Percentiles rank a stretch among this genome's conserved stretches.
Conservation (phyloP, 64 coral and sea anemone species). For the Stichodactyla mertensii region DNA sequence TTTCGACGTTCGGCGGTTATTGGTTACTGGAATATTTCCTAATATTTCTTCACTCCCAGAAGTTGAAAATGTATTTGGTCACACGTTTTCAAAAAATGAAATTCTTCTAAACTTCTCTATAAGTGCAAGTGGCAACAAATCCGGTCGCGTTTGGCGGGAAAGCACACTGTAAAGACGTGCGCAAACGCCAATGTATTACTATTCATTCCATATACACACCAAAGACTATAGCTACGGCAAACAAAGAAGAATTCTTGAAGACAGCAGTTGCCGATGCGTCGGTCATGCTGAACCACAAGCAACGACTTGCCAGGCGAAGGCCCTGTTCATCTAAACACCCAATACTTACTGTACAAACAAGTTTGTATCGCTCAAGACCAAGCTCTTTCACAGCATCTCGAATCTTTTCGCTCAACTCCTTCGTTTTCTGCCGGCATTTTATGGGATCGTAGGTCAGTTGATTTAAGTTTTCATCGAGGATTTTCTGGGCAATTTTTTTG, state of each 20-base stretch:
- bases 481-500: conserved; percentile 27
- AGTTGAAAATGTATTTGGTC: no score
- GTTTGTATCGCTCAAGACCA: conserved; percentile 50
- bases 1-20: no score
- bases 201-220: conserved; percentile 37
- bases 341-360: conserved; percentile 43
- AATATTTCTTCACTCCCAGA: no score
- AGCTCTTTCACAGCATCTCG: conserved; percentile 37
- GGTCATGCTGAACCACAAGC: conserved; percentile 35
- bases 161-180: no score
- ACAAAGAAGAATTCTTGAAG: conserved; percentile 38
- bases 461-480: conserved; percentile 4
- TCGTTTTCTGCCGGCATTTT: conserved; percentile 18
- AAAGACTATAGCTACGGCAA: conserved; percentile 53
- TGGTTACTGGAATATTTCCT: no score
- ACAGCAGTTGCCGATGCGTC: conserved; percentile 38
- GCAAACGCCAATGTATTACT: no score
- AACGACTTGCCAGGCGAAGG: conserved; percentile 28
- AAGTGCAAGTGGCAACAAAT: no score
- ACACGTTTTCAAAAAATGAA: no score
- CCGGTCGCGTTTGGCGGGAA: no score
- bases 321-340: conserved; percentile 40
- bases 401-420: conserved; percentile 40
- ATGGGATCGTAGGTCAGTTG: not conserved
- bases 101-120: no score